Conservation (phyloP, 1,140 invertebrate genomes). For the Patella vulgata region DNA sequence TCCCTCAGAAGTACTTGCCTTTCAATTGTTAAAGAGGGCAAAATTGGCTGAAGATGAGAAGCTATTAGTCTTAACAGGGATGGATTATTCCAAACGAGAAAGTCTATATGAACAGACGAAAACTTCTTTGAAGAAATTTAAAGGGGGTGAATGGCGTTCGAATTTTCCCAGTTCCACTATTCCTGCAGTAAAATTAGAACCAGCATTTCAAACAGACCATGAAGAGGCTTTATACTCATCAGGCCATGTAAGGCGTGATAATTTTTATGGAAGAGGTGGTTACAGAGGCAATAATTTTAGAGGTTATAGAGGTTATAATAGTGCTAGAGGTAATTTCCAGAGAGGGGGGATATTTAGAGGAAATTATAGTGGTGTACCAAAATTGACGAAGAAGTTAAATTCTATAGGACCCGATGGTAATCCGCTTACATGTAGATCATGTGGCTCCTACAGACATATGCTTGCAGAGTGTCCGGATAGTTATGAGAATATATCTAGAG, state of each 20-base stretch:
- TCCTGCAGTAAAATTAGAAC: neutral
- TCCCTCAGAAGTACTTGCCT: slow-evolving; percentile 18
- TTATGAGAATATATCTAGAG: no score
- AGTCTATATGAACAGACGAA: slow-evolving; percentile 19
- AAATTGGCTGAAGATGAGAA: slow-evolving; percentile 19
- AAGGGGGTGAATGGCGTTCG: neutral
- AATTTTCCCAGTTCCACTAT: no score
- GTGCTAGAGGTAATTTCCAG: neutral
- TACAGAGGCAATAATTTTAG: neutral
- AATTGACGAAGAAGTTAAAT: neutral
- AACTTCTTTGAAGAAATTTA: slow-evolving; percentile 13
- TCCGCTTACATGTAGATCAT: slow-evolving; percentile 7
- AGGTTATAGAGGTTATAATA: neutral
- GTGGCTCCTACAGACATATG: slow-evolving; percentile 18
- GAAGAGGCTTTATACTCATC: neutral
- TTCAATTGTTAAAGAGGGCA: slow-evolving; percentile 18
- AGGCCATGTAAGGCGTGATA: neutral
- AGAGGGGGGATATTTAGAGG: neutral
- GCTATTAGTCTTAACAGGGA: slow-evolving; percentile 26
- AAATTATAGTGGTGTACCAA: neutral
- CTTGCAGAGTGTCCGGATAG: slow-evolving; percentile 12
- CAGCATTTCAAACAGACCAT: neutral
- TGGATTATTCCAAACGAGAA: slow-evolving; percentile 20
- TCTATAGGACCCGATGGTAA: slow-evolving; percentile 4
- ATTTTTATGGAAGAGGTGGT: neutral